A percentile compares a stretch with the other conserved stretches of the same genome.
Conservation (phyloP, 2,888 invertebrate genomes). For the Cataglyphis albicans region DNA sequence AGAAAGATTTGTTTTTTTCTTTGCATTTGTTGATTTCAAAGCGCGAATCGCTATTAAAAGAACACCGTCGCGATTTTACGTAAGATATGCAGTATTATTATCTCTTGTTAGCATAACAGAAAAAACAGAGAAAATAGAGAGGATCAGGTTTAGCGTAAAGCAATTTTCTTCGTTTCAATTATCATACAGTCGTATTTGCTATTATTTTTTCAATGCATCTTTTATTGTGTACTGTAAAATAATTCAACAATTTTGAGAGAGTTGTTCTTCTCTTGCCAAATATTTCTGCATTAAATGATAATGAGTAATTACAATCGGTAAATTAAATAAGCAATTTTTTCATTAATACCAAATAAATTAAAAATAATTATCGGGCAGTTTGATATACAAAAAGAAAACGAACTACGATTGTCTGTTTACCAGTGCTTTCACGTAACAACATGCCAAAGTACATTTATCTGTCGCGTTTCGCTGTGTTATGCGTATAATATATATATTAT, state of each 20-base stretch:
- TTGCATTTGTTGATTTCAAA: neutral
- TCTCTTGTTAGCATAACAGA: neutral
- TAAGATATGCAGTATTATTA: neutral
- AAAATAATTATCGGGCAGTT: conserved; percentile 27
- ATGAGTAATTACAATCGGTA: conserved; percentile 28
- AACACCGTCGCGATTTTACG: neutral
- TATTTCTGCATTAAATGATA: conserved; percentile 8
- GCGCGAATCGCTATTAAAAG: neutral
- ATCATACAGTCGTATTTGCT: conserved; percentile 5
- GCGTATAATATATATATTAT: neutral
- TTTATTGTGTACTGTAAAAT: neutral
- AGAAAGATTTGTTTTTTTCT: neutral
- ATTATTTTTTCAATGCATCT: neutral
- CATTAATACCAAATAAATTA: conserved; percentile 5
- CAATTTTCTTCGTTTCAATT: conserved; percentile 14
- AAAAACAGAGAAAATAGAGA: neutral
- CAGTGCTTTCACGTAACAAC: conserved; percentile 19
- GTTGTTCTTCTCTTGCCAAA: neutral
- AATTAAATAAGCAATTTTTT: conserved; percentile 45
- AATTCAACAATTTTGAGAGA: neutral
- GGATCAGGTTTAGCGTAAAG: neutral
- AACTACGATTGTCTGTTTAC: conserved; percentile 63
- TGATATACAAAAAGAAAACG: conserved; percentile 41
- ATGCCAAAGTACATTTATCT: conserved; percentile 34
- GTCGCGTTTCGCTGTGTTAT: neutral